Evolutionary conservation across 2,797 vertebrate genomes (phyloP).

Genomic region (Argyrosomus regius): DNA sequence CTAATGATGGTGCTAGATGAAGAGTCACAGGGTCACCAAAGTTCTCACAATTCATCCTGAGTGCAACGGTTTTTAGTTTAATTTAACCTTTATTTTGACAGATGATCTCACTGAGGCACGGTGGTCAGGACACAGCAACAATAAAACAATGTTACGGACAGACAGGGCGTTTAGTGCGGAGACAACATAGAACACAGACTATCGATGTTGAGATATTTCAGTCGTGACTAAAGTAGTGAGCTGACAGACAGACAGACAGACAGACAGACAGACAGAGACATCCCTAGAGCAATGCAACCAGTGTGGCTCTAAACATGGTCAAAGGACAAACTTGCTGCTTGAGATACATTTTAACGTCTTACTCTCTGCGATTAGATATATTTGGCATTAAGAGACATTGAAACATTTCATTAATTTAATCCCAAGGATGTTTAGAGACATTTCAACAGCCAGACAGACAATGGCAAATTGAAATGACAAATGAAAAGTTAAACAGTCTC

Average conservation of each 20-base stretch:
- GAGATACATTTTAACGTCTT: background rate
- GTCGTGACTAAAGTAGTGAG: background rate
- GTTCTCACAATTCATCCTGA: background rate
- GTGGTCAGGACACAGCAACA: no score
- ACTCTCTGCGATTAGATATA: background rate
- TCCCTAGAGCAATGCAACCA: background rate
- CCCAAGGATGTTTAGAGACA: background rate
- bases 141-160: no score
- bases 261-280: background rate
- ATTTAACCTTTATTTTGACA: no score
- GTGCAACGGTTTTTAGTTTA: no score
- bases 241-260: background rate
- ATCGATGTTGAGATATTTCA: background rate
- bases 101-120: no score
- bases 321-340: background rate
- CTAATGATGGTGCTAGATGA: background rate
- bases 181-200: no score
- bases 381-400: background rate
- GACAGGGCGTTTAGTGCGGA: no score
- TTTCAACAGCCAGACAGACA: background rate
- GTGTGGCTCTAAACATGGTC: background rate
- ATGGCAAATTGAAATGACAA: background rate
- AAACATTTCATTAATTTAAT: slow-evolving; percentile 5
- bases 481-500: slow-evolving; percentile 37
- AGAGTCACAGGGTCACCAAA: background rate